Evolutionary conservation across 2,113 vertebrate species (phyloP), one percentile per base, ranked within the genome.

Genomic region (Gopherus flavomarginatus): DNA sequence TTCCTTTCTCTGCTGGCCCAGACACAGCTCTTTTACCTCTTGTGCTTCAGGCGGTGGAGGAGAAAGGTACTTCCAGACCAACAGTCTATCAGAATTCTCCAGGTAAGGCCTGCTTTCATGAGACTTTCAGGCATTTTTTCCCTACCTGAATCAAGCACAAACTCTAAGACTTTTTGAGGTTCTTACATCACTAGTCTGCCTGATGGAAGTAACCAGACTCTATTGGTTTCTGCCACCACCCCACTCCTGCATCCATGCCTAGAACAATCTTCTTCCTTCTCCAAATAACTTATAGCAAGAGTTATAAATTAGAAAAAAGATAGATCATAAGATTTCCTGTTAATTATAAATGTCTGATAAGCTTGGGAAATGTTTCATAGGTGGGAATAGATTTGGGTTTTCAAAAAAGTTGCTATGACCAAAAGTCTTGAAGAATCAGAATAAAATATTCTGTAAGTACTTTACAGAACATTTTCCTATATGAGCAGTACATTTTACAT

Each of bases 261-360:
- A 78, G 44, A 47, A 47, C 42, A 78, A 78, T 6, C 38, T 47
- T 27, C 42, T 47, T 78, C 75, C 42, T 78, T 29, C 24, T 47
- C 75, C 57, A 85, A 81, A 47, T 11, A 91, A 81, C 85, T 93
- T 85, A 65, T 91, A 90, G 89, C 49, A 0, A 95, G 87, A 87
- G n/a, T 75, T 75, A 75, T 75, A 21, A 75, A 42, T 75, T 75
- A 94, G 16, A 56, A 89, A 90, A 78, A 96, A 10, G 95, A 93
- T 88, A 29, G 95, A 96, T 93, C 69, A 81, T 93, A 85, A 96
- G 90, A 85, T 93, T 95, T 86, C 2, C 75, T 91, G n/a, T 93
- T 97, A 94, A 96, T 96, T 96, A 94, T 54, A 83, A 86, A 83
- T 90, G 57, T 91, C 90, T 84, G 54, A 93, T 95, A 96, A 88